Percentiles rank a stretch among this genome's conserved stretches.
Conservation (phyloP, 2,888 invertebrate genomes). For the Drosophila neoperkinsi region DNA sequence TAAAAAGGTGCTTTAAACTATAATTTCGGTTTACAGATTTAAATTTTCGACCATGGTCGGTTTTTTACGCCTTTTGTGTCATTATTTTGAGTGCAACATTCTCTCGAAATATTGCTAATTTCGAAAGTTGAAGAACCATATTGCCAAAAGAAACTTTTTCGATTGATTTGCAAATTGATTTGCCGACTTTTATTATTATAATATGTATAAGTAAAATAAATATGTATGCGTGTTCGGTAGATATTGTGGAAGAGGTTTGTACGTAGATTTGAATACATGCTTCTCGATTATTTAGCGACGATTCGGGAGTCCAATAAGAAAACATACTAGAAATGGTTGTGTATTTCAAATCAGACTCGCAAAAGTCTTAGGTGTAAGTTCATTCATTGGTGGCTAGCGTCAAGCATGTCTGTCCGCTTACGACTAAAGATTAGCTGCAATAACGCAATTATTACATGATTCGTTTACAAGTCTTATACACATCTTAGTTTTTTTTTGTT, state of each 20-base stretch:
- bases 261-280: slow-evolving; percentile 54
- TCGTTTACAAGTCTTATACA: slow-evolving; percentile 27
- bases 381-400: slow-evolving; percentile 57
- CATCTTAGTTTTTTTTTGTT: not conserved
- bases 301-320: slow-evolving; percentile 85
- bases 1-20: not conserved
- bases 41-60: not conserved
- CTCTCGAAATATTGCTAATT: not conserved
- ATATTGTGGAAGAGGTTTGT: slow-evolving; percentile 40
- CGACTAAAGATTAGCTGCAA: slow-evolving; percentile 51
- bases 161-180: slow-evolving; percentile 8
- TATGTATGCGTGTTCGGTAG: slow-evolving; percentile 27
- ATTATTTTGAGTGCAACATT: not conserved
- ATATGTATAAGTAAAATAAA: slow-evolving; percentile 39
- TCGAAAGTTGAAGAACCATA: not conserved
- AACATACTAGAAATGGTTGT: slow-evolving; percentile 22
- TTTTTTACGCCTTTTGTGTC: not conserved
- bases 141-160: slow-evolving; percentile 1
- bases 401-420: slow-evolving; percentile 42
- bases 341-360: slow-evolving; percentile 85
- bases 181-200: slow-evolving; percentile 27
- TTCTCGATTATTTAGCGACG: slow-evolving; percentile 68
- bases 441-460: slow-evolving; percentile 56
- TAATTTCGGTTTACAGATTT: not conserved
- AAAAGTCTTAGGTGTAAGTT: slow-evolving; percentile 76